phyloP scores from a whole-genome alignment of 92 coral and sea anemone species.

The Ricordea florida region DNA sequence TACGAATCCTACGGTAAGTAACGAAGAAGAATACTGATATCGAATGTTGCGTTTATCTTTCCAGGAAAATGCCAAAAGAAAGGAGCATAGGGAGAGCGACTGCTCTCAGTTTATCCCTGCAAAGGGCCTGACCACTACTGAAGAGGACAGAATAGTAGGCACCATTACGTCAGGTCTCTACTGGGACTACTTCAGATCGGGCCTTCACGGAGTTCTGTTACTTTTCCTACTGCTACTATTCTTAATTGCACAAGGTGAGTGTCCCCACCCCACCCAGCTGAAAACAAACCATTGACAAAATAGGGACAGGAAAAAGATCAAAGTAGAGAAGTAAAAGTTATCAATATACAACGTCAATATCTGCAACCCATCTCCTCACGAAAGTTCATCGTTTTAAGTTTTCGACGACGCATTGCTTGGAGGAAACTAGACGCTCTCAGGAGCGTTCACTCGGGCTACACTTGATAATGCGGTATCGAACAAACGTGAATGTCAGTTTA shows the following conservation, averaged over 20 bases:
- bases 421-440: no score
- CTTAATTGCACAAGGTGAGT: constrained; percentile 82
- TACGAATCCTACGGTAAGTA: background rate
- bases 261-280: background rate
- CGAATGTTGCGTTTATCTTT: background rate
- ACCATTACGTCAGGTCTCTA: constrained; percentile 77
- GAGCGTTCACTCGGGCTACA: no score
- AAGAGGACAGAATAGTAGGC: constrained; percentile 83
- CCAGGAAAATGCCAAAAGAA: constrained; percentile 50
- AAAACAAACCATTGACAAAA: no score
- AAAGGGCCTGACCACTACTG: constrained; percentile 61
- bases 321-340: no score
- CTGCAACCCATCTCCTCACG: no score
- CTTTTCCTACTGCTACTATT: constrained; percentile 64
- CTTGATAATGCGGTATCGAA: no score
- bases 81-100: constrained; percentile 68
- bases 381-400: no score
- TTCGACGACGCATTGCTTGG: no score
- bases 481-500: no score
- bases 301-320: no score
- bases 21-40: background rate
- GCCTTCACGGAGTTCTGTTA: constrained; percentile 69
- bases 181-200: constrained; percentile 87
- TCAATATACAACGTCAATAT: no score
- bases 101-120: constrained; percentile 35